phyloP scores from a whole-genome alignment of 2,888 invertebrate species.

The Heteromyza rotundicornis region DNA sequence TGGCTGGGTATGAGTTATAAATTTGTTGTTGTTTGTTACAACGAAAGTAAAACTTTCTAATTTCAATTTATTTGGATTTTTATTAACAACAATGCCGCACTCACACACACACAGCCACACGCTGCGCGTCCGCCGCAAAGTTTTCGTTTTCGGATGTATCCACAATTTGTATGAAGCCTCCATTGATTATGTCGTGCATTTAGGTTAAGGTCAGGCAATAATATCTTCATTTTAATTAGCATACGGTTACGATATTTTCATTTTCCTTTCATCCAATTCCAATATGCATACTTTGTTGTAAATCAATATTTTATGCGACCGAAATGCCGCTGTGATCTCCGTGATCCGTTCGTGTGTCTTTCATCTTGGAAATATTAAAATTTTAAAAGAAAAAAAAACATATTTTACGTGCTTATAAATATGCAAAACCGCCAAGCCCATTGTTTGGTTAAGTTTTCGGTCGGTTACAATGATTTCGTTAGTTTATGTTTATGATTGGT shows the following conservation, averaged over 20 bases:
- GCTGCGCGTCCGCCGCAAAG: too few relatives aligned
- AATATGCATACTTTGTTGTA: background rate
- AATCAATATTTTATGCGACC: background rate
- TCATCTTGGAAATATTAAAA: background rate
- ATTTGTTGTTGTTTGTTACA: too few relatives aligned
- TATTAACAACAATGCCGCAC: too few relatives aligned
- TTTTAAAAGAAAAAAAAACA: background rate
- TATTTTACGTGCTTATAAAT: background rate
- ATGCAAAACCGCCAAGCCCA: background rate
- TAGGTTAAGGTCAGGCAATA: slow-evolving; percentile 50
- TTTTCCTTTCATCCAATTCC: background rate
- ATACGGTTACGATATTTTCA: slow-evolving; percentile 33
- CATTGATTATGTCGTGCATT: slow-evolving; percentile 28
- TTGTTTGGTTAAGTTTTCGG: too few relatives aligned
- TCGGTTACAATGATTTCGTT: too few relatives aligned
- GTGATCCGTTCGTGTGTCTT: background rate
- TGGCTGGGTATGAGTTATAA: too few relatives aligned
- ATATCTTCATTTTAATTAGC: slow-evolving; percentile 31
- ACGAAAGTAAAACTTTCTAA: too few relatives aligned
- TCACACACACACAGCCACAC: too few relatives aligned
- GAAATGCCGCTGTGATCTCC: background rate
- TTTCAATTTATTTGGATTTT: too few relatives aligned
- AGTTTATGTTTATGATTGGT: too few relatives aligned
- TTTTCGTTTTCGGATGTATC: too few relatives aligned
- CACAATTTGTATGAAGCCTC: background rate